phyloP scores from a whole-genome alignment of 1,140 invertebrate species.

The Pseudomyrmex flavicornis region DNA sequence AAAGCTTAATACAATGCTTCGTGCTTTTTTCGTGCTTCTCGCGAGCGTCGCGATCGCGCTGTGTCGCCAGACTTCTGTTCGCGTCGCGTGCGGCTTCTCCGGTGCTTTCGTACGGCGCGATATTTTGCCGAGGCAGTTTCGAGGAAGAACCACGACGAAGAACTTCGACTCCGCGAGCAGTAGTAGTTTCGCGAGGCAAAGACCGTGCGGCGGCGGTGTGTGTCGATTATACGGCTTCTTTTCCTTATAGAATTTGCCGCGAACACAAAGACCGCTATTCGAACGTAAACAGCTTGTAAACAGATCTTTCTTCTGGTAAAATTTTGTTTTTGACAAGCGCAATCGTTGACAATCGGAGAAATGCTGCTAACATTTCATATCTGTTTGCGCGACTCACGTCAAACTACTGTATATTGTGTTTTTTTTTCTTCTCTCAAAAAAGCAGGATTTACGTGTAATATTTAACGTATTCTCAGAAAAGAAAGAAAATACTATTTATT shows the following conservation, averaged over 20 bases:
- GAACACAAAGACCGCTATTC: slow-evolving; percentile 42
- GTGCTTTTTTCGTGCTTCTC: slow-evolving; percentile 32
- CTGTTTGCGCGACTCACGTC: background rate
- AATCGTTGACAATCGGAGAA: slow-evolving; percentile 24
- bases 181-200: slow-evolving; percentile 58
- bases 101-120: slow-evolving; percentile 51
- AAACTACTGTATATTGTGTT: background rate
- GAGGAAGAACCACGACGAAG: slow-evolving; percentile 35
- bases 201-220: slow-evolving; percentile 26
- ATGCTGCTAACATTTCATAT: background rate
- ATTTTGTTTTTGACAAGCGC: background rate
- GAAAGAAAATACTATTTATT: too few species aligned
- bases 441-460: too few species aligned
- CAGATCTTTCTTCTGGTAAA: slow-evolving; percentile 32
- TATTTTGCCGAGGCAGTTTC: slow-evolving; percentile 56
- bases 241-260: slow-evolving; percentile 19
- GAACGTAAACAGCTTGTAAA: slow-evolving; percentile 58
- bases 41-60: background rate
- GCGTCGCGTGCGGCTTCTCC: slow-evolving; percentile 40
- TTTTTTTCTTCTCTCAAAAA: too few species aligned
- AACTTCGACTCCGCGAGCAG: slow-evolving; percentile 55
- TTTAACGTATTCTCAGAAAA: background rate
- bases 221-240: slow-evolving; percentile 68
- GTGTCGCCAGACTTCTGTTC: slow-evolving; percentile 22
- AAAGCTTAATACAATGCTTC: slow-evolving; percentile 32